These are phyloP conservation scores for Drosophila phalerata DNA, from an alignment of 2,888 invertebrate species.

Conservation along the genomic window DNA sequence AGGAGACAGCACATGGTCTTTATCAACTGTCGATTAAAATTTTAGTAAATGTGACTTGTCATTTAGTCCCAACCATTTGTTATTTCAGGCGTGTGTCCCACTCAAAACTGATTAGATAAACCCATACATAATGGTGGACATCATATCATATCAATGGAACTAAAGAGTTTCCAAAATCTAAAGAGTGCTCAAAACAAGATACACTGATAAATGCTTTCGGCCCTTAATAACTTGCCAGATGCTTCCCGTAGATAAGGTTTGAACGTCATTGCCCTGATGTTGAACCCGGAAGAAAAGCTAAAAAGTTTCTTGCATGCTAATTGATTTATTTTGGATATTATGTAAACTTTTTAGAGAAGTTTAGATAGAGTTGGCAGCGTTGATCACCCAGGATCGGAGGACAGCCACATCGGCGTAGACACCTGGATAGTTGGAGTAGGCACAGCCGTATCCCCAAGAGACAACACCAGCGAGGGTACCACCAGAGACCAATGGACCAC, in stretches of 20 bases:
- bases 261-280: conserved; percentile 2
- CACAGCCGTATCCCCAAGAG: conserved; percentile 78
- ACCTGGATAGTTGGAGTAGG: conserved; percentile 62
- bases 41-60: conserved; percentile 24
- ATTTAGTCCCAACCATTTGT: conserved; percentile 5
- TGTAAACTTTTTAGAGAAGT: not conserved
- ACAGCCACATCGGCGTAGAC: conserved; percentile 60
- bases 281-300: not conserved
- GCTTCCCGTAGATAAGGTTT: conserved; percentile 12
- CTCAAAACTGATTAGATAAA: conserved; percentile 45
- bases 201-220: conserved; percentile 1
- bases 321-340: conserved; percentile 11
- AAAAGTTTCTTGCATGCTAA: not conserved
- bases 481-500: conserved; percentile 40
- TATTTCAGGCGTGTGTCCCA: conserved; percentile 27
- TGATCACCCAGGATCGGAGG: conserved; percentile 55
- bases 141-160: conserved; percentile 7
- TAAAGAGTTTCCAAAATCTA: conserved; percentile 23
- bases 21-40: conserved; percentile 17
- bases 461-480: conserved; percentile 38
- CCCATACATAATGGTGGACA: conserved; percentile 16
- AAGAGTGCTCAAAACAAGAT: conserved; percentile 7
- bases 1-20: conserved; percentile 11
- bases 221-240: conserved; percentile 11
- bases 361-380: conserved; percentile 43